phyloP scores from a whole-genome alignment of 2,888 invertebrate genomes.

The Prenolepis imparis region DNA sequence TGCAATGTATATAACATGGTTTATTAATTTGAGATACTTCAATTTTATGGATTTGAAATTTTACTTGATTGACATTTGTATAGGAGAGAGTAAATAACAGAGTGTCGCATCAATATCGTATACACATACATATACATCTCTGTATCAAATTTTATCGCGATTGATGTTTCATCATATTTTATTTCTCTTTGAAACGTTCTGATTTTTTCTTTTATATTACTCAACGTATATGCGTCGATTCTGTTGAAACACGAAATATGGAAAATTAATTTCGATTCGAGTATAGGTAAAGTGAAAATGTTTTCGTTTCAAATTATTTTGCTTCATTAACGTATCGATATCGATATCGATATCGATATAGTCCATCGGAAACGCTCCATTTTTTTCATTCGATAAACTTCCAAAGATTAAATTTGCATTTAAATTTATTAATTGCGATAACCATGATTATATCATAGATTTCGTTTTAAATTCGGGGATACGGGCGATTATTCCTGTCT shows the following conservation, averaged over 20 bases:
- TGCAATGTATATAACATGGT: slow-evolving; percentile 3
- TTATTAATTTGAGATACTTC: slow-evolving; percentile 31
- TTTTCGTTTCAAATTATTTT: slow-evolving; percentile 14
- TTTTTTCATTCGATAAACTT: slow-evolving; percentile 15
- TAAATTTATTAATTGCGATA: slow-evolving; percentile 21
- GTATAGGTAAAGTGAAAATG: slow-evolving; percentile 2
- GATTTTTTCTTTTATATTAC: background rate
- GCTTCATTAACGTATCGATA: background rate
- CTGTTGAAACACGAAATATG: slow-evolving; percentile 44
- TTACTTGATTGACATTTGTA: slow-evolving; percentile 8
- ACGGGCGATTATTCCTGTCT: slow-evolving; percentile 62
- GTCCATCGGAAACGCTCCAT: slow-evolving; percentile 13
- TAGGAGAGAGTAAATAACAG: slow-evolving; percentile 12
- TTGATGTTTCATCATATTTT: background rate
- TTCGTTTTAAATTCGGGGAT: slow-evolving; percentile 23
- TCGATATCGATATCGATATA: slow-evolving; percentile 29
- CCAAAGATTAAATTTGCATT: slow-evolving; percentile 25
- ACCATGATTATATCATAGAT: slow-evolving; percentile 13
- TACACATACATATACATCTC: background rate
- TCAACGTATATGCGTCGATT: slow-evolving; percentile 8
- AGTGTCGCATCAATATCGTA: background rate
- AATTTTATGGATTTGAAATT: slow-evolving; percentile 6
- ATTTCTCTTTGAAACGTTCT: slow-evolving; percentile 25
- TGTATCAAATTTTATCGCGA: background rate
- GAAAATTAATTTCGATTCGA: slow-evolving; percentile 23